These are phyloP conservation scores for Amphimedon queenslandica DNA, from an alignment of 37 sponge, comb jelly and placozoan genomes.

Conservation along the genomic window DNA sequence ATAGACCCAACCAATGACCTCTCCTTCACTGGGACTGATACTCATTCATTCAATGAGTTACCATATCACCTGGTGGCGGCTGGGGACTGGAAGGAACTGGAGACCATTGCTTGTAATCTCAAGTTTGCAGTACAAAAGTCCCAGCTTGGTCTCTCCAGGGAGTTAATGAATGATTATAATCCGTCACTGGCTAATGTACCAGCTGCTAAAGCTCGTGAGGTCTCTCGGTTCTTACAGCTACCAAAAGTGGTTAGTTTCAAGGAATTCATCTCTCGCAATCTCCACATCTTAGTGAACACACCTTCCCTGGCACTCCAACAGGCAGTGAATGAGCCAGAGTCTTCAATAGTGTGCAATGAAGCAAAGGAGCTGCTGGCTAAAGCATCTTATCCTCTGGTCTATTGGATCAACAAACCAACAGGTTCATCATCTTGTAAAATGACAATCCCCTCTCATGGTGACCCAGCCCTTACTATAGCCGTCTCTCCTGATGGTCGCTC, in stretches of 20 bases:
- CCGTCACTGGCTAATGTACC: conserved; percentile 32
- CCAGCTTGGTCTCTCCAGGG: conserved; percentile 60
- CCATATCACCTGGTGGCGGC: conserved; percentile 75
- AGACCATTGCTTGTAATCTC: conserved; percentile 60
- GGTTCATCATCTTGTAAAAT: conserved; percentile 54
- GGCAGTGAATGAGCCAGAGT: conserved; percentile 78
- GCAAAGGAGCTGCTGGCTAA: conserved; percentile 24
- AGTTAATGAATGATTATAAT: conserved; percentile 81
- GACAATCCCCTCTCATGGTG: conserved; percentile 44
- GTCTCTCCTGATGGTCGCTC: conserved; percentile 59
- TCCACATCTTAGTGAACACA: conserved; percentile 58
- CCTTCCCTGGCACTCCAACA: conserved; percentile 86
- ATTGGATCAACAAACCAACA: conserved; percentile 74
- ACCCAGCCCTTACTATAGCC: conserved; percentile 54
- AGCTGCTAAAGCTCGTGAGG: conserved; percentile 41
- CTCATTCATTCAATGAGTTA: conserved; percentile 80
- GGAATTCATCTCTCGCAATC: conserved; percentile 80
- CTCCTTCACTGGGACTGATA: conserved; percentile 61
- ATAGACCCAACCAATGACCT: conserved; percentile 70
- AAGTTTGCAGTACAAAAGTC: conserved; percentile 74
- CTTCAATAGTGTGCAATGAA: conserved; percentile 31
- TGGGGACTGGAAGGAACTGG: conserved; percentile 68
- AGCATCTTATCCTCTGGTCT: conserved; percentile 37
- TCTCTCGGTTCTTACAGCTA: conserved; percentile 40
- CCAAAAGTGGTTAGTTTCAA: conserved; percentile 59